Evolutionary conservation across 1,140 invertebrate species (phyloP).

Genomic region (Drosophila suzukii): DNA sequence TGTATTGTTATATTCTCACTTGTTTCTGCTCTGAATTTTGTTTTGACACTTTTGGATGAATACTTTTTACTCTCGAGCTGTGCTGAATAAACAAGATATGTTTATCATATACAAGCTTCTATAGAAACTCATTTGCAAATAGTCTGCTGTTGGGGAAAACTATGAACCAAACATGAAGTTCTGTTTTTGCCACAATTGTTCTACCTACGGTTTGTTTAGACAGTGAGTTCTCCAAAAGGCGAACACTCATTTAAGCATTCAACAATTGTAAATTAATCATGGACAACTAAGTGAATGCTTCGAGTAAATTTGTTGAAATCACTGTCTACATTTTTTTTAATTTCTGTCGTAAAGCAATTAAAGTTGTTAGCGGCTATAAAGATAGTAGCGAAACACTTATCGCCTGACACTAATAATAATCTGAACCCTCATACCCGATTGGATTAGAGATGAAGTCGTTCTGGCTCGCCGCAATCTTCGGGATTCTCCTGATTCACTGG

Average conservation of each 20-base stretch:
- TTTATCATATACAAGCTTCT: slow-evolving; percentile 18
- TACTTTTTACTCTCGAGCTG: slow-evolving; percentile 1
- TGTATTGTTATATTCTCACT: slow-evolving; percentile 25
- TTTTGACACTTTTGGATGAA: slow-evolving; percentile 3
- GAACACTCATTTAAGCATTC: background rate
- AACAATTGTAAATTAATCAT: background rate
- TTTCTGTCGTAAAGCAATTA: slow-evolving; percentile 2
- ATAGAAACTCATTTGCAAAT: slow-evolving; percentile 25
- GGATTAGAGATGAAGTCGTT: slow-evolving; percentile 30
- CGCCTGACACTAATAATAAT: background rate
- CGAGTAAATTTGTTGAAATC: background rate
- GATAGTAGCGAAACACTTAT: slow-evolving; percentile 10
- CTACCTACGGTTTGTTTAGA: slow-evolving; percentile 8
- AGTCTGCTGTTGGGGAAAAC: slow-evolving; percentile 4
- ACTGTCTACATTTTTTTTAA: background rate
- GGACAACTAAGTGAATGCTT: background rate
- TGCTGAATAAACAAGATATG: slow-evolving; percentile 23
- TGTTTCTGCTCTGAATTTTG: background rate
- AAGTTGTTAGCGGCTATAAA: slow-evolving; percentile 2
- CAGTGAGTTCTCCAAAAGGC: background rate
- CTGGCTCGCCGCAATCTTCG: background rate
- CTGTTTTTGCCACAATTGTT: slow-evolving; percentile 12
- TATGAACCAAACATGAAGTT: slow-evolving; percentile 10
- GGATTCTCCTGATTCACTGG: slow-evolving; percentile 4
- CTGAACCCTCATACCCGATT: background rate